phyloP scores from a whole-genome alignment of 2,113 vertebrate genomes.

The Felis catus region F.catus_Fca126_mat1.0 CM031417.1:26161001-26161500 shows the following conservation, averaged over 20 bases:
- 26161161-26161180: neutral
- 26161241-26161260: no score
- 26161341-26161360: no score
- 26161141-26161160: neutral
- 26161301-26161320: no score
- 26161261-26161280: no score
- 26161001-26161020: neutral
- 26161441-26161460: neutral
- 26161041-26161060: no score
- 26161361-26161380: no score
- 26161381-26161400: no score
- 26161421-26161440: neutral
- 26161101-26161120: neutral
- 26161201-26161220: neutral
- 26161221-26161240: no score
- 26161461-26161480: neutral
- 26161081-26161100: neutral
- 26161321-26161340: no score
- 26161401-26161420: neutral
- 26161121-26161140: neutral
- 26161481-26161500: neutral
- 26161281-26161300: no score
- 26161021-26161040: no score
- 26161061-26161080: neutral
- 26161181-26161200: neutral